These are phyloP conservation scores for Littorina saxatilis DNA, from an alignment of 1,140 invertebrate genomes.

Conservation along the genomic window DNA sequence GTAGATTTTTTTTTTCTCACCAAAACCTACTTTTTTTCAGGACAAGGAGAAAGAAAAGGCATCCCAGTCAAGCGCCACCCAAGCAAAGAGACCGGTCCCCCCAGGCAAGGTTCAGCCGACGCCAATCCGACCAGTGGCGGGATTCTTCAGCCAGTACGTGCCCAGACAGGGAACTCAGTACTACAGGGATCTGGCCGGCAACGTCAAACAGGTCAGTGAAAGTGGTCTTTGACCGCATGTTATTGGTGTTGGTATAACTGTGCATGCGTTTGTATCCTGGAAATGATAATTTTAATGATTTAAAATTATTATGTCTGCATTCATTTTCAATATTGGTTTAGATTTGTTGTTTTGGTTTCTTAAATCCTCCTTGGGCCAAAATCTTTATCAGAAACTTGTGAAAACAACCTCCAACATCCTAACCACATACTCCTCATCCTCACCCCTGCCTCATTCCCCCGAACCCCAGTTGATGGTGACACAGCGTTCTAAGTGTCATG, in stretches of 20 bases:
- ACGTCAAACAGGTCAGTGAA: slow-evolving; percentile 88
- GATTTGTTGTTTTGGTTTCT: too few relatives aligned
- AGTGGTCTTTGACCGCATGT: neutral
- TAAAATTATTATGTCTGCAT: neutral
- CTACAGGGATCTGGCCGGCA: slow-evolving; percentile 95
- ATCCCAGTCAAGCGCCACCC: neutral
- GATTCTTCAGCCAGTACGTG: slow-evolving; percentile 85
- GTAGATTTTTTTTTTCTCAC: too few relatives aligned
- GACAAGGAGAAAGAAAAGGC: slow-evolving; percentile 46
- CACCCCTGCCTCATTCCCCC: too few relatives aligned
- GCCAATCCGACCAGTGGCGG: slow-evolving; percentile 80
- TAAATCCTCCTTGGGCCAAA: too few relatives aligned
- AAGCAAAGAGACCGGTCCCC: slow-evolving; percentile 83
- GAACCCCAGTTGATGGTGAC: too few relatives aligned
- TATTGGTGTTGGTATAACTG: neutral
- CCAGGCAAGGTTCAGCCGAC: slow-evolving; percentile 62
- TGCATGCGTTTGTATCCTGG: neutral
- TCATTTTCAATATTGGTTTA: neutral
- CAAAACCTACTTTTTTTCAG: too few relatives aligned
- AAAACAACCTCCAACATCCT: too few relatives aligned
- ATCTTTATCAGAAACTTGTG: too few relatives aligned
- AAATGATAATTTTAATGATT: neutral
- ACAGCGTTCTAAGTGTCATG: too few relatives aligned
- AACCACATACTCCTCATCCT: too few relatives aligned
- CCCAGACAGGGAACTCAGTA: slow-evolving; percentile 93